Evolutionary conservation across 2,113 vertebrate species (phyloP), one percentile per base, ranked within the genome.

Genomic region (Chionodraco myersi): DNA sequence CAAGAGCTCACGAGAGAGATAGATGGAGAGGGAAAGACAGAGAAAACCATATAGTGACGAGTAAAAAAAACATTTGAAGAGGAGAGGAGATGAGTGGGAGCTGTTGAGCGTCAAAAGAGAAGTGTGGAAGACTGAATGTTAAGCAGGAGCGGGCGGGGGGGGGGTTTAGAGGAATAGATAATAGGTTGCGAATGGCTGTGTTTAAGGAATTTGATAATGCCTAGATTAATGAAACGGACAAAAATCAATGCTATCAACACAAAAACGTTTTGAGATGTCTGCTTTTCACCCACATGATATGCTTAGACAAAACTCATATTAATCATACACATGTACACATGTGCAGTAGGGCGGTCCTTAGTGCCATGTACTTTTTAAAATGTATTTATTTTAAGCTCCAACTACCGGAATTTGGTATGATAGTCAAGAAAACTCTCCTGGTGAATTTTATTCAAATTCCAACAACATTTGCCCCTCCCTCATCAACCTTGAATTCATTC

Each of bases 41-140:
- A 84, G 71, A 26, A 73, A 80, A 78, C 45, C 8, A 73, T 26
- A 13, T 44, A 47, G 83, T 1, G 36, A 80, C 77, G 59, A 77
- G 75, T 58, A 77, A 82, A 77, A 72, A 86, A 84, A 83, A 80
- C 86, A 79, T 79, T 78, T 77, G 85, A 82, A 79, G 79, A 79
- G 83, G 69, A 81, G 79, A 67, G 54, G 84, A 88, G 86, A 79
- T 56, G 81, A 85, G 90, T 80, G 78, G 87, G 76, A 86, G 83
- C 82, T 70, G 76, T 52, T 60, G 75, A 82, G 62, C 63, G 48
- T 75, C 49, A 64, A 86, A 88, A 85, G 88, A 84, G 56, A 86
- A 77, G 58, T 65, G 63, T 75, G 64, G 53, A 72, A 79, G 78
- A 82, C 62, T 73, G 89, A 87, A 85, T 88, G 80, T 84, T 61